Conservation (phyloP, 2,113 vertebrate genomes). For the Prunella himalayana region DNA sequence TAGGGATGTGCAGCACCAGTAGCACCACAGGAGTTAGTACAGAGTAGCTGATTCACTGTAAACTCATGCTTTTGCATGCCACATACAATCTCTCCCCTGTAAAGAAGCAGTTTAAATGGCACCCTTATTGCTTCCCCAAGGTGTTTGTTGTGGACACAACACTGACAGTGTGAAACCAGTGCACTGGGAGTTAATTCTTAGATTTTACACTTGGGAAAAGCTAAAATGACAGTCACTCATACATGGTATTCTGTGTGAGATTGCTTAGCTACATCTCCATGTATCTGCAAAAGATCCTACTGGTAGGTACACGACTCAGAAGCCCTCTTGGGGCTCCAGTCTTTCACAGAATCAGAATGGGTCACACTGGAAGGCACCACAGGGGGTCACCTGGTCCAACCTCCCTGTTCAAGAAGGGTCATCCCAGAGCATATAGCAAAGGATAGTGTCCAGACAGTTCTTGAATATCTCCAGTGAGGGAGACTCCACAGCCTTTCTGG, state of each 20-base stretch:
- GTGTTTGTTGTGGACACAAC: neutral
- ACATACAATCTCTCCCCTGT: accelerated
- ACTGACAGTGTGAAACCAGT: neutral
- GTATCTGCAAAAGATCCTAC: neutral
- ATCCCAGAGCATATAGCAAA: neutral
- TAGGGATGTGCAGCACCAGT: neutral
- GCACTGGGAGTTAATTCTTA: neutral
- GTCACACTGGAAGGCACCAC: neutral
- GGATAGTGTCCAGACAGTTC: neutral
- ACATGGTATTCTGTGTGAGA: neutral
- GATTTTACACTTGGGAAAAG: neutral
- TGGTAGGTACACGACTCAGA: neutral
- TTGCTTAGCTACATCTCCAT: neutral
- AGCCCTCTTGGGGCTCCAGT: neutral
- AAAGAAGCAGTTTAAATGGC: neutral
- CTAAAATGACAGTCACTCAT: neutral
- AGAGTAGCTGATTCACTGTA: neutral
- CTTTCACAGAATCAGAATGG: neutral
- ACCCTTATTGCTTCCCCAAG: neutral
- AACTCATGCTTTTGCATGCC: neutral
- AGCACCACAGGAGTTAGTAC: neutral
- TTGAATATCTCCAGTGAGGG: neutral
- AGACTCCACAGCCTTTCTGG: neutral
- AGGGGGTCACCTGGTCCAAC: neutral
- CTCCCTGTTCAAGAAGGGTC: neutral